phyloP scores from a whole-genome alignment of 2,113 vertebrate genomes.

The Silurus asotus region DNA sequence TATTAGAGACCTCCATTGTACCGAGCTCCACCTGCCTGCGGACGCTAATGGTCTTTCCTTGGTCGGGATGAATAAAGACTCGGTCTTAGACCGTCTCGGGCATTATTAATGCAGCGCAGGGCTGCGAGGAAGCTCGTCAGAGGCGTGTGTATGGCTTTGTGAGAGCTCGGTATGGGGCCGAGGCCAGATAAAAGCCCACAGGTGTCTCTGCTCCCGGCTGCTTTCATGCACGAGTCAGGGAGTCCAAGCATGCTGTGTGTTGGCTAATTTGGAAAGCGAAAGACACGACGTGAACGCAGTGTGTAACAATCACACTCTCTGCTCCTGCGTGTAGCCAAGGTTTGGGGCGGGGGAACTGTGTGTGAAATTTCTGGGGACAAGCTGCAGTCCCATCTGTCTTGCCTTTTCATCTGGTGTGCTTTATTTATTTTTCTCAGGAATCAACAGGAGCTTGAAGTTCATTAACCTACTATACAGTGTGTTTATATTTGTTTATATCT shows the following conservation, averaged over 20 bases:
- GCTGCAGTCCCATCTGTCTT: slow-evolving; percentile 49
- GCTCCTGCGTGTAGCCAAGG: not conserved
- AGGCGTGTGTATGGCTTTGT: slow-evolving; percentile 46
- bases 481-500: not conserved
- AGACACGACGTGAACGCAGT: slow-evolving; percentile 4
- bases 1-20: slow-evolving; percentile 45
- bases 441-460: not conserved
- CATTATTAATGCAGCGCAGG: slow-evolving; percentile 37
- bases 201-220: slow-evolving; percentile 31
- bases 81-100: slow-evolving; percentile 24
- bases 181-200: slow-evolving; percentile 36
- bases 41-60: slow-evolving; percentile 38
- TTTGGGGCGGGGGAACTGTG: slow-evolving; percentile 22
- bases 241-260: slow-evolving; percentile 1
- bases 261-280: slow-evolving; percentile 39
- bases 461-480: not conserved
- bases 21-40: slow-evolving; percentile 39
- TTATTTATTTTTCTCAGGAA: not conserved
- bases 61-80: slow-evolving; percentile 42
- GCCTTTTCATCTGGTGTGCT: slow-evolving; percentile 42
- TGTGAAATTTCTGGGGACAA: slow-evolving; percentile 32
- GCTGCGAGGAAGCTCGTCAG: not conserved
- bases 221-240: slow-evolving; percentile 41
- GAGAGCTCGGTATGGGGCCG: slow-evolving; percentile 17
- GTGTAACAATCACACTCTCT: slow-evolving; percentile 30